phyloP scores from a whole-genome alignment of 1,140 invertebrate species.

The Cyclargus thomasi region DNA sequence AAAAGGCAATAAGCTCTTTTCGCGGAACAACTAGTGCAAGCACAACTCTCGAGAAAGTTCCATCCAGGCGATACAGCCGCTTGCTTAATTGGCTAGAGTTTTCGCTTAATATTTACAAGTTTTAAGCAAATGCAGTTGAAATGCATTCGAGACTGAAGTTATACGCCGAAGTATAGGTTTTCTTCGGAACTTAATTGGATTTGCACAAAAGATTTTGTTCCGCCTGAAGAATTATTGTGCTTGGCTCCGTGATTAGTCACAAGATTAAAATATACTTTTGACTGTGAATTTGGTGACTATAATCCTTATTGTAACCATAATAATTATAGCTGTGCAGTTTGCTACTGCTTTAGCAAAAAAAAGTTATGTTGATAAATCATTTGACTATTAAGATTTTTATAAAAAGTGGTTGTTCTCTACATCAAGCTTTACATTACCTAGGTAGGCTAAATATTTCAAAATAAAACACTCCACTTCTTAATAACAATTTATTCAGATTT shows the following conservation, averaged over 20 bases:
- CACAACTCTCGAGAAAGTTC: constrained; percentile 41
- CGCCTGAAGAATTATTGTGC: background rate
- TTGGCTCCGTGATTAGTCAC: background rate
- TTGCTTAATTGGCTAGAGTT: constrained; percentile 62
- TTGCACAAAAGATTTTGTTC: constrained; percentile 1
- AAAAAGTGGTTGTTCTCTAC: no score
- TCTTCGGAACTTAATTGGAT: constrained; percentile 31
- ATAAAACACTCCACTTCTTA: no score
- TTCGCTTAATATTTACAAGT: constrained; percentile 58
- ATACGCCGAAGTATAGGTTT: constrained; percentile 42
- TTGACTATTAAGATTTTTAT: no score
- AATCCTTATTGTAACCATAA: no score
- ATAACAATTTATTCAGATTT: background rate
- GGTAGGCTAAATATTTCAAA: no score
- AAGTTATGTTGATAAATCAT: no score
- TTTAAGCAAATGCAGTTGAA: constrained; percentile 53
- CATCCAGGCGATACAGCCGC: constrained; percentile 41
- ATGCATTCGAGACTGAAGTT: constrained; percentile 47
- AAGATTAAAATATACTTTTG: background rate
- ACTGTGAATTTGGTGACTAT: no score
- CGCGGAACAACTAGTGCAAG: constrained; percentile 47
- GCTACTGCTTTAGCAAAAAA: no score
- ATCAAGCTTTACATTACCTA: no score
- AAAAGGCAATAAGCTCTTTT: constrained; percentile 52
- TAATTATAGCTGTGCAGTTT: no score